phyloP scores from a whole-genome alignment of 2,888 invertebrate genomes.

The Caenorhabditis plicata region DNA sequence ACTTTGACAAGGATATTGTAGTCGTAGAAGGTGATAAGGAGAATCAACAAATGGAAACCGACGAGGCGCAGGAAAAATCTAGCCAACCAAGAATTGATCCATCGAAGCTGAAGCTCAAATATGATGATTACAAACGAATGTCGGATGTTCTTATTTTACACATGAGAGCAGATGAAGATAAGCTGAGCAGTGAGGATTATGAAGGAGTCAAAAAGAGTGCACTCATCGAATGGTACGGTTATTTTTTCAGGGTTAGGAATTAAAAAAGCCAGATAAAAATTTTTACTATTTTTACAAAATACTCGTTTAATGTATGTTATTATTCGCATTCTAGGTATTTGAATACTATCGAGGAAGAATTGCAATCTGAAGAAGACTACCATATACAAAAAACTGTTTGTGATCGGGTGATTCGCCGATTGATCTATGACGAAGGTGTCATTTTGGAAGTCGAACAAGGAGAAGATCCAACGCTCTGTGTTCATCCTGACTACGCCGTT shows the following conservation, averaged over 20 bases:
- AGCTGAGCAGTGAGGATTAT: slow-evolving; percentile 54
- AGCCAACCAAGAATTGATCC: slow-evolving; percentile 35
- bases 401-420: slow-evolving; percentile 89
- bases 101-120: slow-evolving; percentile 73
- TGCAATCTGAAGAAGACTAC: slow-evolving; percentile 73
- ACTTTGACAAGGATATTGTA: slow-evolving; percentile 35
- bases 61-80: slow-evolving; percentile 18
- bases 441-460: slow-evolving; percentile 68
- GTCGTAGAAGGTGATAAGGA: slow-evolving; percentile 40
- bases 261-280: no score
- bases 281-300: slow-evolving; percentile 1
- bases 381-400: slow-evolving; percentile 83
- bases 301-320: not conserved
- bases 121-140: slow-evolving; percentile 88
- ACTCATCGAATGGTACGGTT: slow-evolving; percentile 87
- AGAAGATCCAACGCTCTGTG: slow-evolving; percentile 83
- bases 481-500: slow-evolving; percentile 92
- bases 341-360: slow-evolving; percentile 85
- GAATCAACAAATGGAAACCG: slow-evolving; percentile 28
- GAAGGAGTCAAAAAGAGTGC: slow-evolving; percentile 68
- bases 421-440: slow-evolving; percentile 71
- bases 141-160: slow-evolving; percentile 87
- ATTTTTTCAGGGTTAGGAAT: no score
- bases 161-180: slow-evolving; percentile 80
- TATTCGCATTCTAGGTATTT: slow-evolving; percentile 68